phyloP scores from a whole-genome alignment of 2,888 invertebrate species.

The Dorcus hopei region DNA sequence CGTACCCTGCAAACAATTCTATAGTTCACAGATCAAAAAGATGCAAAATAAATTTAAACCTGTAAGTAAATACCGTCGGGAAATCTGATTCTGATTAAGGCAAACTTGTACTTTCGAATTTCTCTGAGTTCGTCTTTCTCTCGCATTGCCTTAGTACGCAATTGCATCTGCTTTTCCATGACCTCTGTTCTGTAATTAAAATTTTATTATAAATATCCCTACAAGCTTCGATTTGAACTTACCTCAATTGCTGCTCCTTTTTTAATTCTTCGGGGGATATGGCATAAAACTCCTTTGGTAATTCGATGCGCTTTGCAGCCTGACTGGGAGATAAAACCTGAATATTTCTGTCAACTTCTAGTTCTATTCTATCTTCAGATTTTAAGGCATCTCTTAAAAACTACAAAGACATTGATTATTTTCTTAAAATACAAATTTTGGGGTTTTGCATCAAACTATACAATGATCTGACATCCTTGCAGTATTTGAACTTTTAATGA shows the following conservation, averaged over 20 bases:
- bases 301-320: constrained; percentile 62
- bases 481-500: neutral
- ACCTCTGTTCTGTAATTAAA: constrained; percentile 60
- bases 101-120: constrained; percentile 79
- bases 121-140: constrained; percentile 83
- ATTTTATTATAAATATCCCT: neutral
- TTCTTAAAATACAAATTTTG: no score
- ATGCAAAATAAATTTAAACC: constrained; percentile 55
- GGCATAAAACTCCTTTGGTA: constrained; percentile 84
- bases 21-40: neutral
- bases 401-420: constrained; percentile 43
- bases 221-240: constrained; percentile 16
- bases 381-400: constrained; percentile 73
- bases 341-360: constrained; percentile 83
- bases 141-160: constrained; percentile 93
- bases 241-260: constrained; percentile 75
- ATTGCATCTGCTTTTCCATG: constrained; percentile 75
- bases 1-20: constrained; percentile 64
- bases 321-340: constrained; percentile 79
- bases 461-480: neutral
- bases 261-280: constrained; percentile 80
- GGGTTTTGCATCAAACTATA: neutral
- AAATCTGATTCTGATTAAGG: constrained; percentile 81
- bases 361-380: constrained; percentile 74
- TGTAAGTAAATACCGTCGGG: constrained; percentile 76